These are phyloP conservation scores for Eulacestoma nigropectus DNA, from an alignment of 2,113 vertebrate species.

Conservation along the genomic window DNA sequence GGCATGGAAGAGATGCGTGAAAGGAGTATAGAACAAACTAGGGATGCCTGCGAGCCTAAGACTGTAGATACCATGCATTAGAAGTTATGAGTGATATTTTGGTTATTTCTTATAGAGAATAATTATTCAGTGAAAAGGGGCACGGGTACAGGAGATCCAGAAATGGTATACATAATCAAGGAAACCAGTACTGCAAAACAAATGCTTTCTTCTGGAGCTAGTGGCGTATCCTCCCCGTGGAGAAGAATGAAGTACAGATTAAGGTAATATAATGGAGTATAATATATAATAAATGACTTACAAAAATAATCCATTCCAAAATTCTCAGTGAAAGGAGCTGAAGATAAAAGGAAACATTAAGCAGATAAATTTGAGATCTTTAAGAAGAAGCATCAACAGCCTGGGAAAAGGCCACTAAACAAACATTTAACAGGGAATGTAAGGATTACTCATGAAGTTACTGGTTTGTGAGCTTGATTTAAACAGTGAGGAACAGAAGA, in stretches of 20 bases:
- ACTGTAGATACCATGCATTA: neutral
- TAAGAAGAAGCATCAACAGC: neutral
- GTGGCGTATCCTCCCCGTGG: neutral
- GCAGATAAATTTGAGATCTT: neutral
- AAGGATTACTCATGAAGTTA: conserved; percentile 16
- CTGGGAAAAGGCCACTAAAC: conserved; percentile 1
- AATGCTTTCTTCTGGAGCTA: neutral
- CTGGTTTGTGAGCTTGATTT: conserved; percentile 18
- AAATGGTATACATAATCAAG: neutral
- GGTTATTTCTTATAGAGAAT: neutral
- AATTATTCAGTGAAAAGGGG: neutral
- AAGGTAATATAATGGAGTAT: neutral
- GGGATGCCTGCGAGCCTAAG: neutral
- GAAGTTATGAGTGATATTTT: neutral
- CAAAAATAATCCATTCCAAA: neutral
- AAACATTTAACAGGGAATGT: neutral
- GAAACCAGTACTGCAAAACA: neutral
- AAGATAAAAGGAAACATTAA: neutral
- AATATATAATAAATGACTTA: neutral
- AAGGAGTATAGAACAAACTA: neutral
- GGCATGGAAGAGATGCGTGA: neutral
- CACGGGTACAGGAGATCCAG: neutral
- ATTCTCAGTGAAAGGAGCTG: neutral
- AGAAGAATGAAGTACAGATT: neutral
- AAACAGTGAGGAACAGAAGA: neutral